Evolutionary conservation across 2,888 invertebrate species (phyloP).

Genomic region (Leptopilina drosophilae): DNA sequence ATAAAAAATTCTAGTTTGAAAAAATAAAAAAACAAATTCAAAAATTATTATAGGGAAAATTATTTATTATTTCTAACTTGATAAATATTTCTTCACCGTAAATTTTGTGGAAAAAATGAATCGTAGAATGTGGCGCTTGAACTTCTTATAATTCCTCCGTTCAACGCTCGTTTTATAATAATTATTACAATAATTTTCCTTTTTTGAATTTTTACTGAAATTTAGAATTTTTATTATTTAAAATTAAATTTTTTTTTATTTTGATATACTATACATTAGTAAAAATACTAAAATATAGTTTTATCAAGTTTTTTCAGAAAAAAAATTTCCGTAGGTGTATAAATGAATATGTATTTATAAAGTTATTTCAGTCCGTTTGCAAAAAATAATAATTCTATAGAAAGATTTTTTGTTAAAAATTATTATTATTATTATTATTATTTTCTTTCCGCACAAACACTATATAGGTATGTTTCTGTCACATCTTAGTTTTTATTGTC

Average conservation of each 20-base stretch:
- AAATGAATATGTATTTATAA: background rate
- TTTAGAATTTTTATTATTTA: too few species aligned
- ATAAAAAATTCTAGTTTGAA: too few species aligned
- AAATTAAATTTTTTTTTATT: too few species aligned
- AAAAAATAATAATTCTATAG: constrained; percentile 21
- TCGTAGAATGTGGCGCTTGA: constrained; percentile 7
- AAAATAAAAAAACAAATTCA: too few species aligned
- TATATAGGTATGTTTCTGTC: background rate
- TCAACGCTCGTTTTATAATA: background rate
- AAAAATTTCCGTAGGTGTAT: background rate
- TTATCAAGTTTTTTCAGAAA: constrained; percentile 1
- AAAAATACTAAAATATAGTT: too few species aligned
- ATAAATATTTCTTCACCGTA: constrained; percentile 24
- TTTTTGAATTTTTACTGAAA: too few species aligned
- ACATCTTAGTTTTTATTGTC: background rate
- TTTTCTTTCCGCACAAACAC: background rate
- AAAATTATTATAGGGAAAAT: too few species aligned
- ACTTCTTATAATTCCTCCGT: background rate
- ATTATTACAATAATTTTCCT: background rate
- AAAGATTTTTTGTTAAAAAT: background rate
- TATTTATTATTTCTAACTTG: background rate
- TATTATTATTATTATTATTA: background rate
- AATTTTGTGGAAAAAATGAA: constrained; percentile 8
- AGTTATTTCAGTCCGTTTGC: constrained; percentile 28
- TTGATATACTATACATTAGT: too few species aligned